Base-by-base conservation (phyloP, 2,113 vertebrate genomes). In the Bagarius yarrelli region DNA sequence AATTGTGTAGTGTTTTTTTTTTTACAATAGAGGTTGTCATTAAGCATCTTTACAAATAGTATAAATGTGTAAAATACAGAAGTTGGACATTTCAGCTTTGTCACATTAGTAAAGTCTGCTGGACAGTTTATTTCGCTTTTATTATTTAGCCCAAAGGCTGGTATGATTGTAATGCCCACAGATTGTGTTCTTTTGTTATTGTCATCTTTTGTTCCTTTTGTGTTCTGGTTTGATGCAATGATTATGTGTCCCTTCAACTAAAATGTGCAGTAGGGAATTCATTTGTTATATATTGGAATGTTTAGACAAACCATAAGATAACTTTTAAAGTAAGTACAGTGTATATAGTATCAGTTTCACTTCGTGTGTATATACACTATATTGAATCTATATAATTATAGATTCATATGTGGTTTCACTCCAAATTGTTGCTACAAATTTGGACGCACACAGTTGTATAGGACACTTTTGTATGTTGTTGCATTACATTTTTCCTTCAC, bases 171-270 rank as follows among this genome's bases (percentile, higher is more conserved):
- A 18, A 50, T 57, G 15, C 11, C 19, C 52, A 34, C 19, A 67
- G 76, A n/a, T 66, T 66, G 30, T 50, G 30, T 66, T 67, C 44
- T 5, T 66, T 77, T 67, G 61, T 56, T 53, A 55, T 36, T 52
- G 44, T 55, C 61, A 76, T 63, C 25, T 50, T 77, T 47, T 63
- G 73, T 63, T 77, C 59, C 18, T 36, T 36, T 36, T 21, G 61
- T 55, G 61, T 78, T 47, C 40, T 36, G 30, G 50, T 56, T 44
- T 79, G 52, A 55, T 78, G 60, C 25, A n/a, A n/a, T 32, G 59
- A 27, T 64, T 78, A 23, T 63, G 34, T 25, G 23, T 61, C 52
- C 75, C 5, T 63, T 69, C n/a, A 69, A 4, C 23, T n/a, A 69
- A 69, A 69, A 50, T 27, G 14, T 47, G 9, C 3, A 70, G 25